phyloP scores from a whole-genome alignment of 1,140 invertebrate genomes.

The Magallana ariakensis region DNA sequence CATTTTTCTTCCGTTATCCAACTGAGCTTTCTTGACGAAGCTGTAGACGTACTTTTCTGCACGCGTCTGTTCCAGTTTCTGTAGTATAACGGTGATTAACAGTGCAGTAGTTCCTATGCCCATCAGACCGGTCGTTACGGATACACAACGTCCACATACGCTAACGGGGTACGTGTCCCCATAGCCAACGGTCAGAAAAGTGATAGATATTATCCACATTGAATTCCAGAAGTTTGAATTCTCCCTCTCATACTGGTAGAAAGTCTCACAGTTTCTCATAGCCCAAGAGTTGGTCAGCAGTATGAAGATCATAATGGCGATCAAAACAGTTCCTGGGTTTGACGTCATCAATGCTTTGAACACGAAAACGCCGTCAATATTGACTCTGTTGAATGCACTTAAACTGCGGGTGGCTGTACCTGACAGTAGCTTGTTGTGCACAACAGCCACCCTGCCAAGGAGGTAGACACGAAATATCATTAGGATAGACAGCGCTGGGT shows the following conservation, averaged over 20 bases:
- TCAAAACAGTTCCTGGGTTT: slow-evolving; percentile 1
- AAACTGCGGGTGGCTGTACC: neutral
- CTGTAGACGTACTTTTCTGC: slow-evolving; percentile 13
- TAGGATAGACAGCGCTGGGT: neutral
- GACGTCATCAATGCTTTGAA: neutral
- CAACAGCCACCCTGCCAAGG: neutral
- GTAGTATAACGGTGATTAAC: neutral
- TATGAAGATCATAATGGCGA: slow-evolving; percentile 8
- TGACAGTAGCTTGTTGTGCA: slow-evolving; percentile 1
- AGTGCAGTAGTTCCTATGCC: neutral
- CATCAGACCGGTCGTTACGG: neutral
- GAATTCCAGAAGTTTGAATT: neutral
- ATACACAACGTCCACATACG: neutral
- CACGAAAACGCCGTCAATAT: neutral
- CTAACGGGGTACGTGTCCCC: neutral
- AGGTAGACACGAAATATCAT: slow-evolving; percentile 10
- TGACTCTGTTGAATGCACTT: neutral
- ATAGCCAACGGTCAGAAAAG: slow-evolving; percentile 7
- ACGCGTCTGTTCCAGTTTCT: neutral
- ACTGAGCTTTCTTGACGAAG: neutral
- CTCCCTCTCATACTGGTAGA: neutral
- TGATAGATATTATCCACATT: slow-evolving; percentile 16
- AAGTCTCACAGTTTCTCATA: neutral
- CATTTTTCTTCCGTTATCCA: slow-evolving; percentile 1
- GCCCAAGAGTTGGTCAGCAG: slow-evolving; percentile 12